Base-by-base conservation (phyloP, 2,888 invertebrate genomes). In the Helleia helle region DNA sequence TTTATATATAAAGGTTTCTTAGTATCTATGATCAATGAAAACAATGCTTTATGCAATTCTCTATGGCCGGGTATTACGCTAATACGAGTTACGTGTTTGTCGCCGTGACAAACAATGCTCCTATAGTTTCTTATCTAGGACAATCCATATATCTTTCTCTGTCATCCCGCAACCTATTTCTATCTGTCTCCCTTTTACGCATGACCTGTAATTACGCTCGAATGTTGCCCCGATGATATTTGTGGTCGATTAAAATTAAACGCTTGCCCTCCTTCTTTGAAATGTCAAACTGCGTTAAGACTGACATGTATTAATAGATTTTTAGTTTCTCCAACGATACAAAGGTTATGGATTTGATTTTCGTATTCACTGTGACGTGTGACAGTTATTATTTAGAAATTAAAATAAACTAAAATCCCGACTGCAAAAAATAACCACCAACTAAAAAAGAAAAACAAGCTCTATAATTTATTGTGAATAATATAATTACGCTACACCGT, bases 161-260 rank as follows among this genome's bases (percentile, higher is more conserved):
- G 65, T 79, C 75, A 62, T 60, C 57, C 71, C 47, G 48, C 44
- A 36, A 48, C 43, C 49, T 52, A 58, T 62, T 57, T 56, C 56
- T 48, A 50, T 52, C 51, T 52, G 48, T 56, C 55, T 62, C 60
- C 63, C 61, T 52, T 62, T 62, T 56, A 51, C 63, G 50, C 50
- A 44, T 65, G 68, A 70, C 68, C 72, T 67, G 73, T 68, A 69
- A 73, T 73, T 25, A 31, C 40, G 39, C 61, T 55, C 68, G 56
- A 63, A 69, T 62, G 71, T 65, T 79, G 84, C 58, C 75, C 83
- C 77, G 77, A 83, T 84, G 84, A 84, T 84, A 84, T 84, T 84
- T 84, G 75, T 79, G 76, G 77, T 81, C 68, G 69, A 75, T 71
- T 76, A 76, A 72, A 79, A 76, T 79, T 79, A 79, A 76, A 76